These are phyloP conservation scores for Hemibagrus wyckioides DNA, from an alignment of 2,113 vertebrate genomes.

Conservation along the genomic window DNA sequence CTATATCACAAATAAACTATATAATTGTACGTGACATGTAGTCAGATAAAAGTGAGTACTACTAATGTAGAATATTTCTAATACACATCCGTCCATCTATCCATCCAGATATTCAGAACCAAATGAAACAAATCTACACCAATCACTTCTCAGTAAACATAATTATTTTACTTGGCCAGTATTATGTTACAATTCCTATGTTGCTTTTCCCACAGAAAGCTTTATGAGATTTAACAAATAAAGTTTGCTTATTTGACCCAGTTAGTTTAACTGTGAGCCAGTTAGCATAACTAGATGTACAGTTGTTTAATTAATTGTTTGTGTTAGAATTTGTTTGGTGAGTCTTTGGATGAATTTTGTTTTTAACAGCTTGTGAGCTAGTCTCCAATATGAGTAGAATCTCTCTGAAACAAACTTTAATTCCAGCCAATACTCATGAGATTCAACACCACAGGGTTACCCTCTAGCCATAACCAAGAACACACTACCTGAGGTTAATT, in stretches of 20 bases:
- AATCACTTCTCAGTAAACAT: neutral
- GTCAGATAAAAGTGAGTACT: neutral
- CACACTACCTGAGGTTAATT: conserved; percentile 10
- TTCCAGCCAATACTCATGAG: neutral
- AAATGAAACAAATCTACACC: neutral
- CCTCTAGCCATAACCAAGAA: neutral
- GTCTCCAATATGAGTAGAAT: neutral
- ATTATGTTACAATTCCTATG: neutral
- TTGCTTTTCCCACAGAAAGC: neutral
- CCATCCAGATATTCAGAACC: neutral
- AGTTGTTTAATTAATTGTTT: neutral
- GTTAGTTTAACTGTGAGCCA: neutral
- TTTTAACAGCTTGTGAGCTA: neutral
- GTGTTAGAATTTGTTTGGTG: neutral
- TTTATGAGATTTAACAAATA: no score
- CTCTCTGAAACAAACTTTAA: neutral
- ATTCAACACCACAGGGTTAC: conserved; percentile 1
- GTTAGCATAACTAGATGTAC: neutral
- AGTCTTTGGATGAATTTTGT: neutral
- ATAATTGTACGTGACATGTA: no score
- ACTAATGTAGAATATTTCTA: no score
- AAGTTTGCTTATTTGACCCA: neutral
- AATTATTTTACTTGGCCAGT: neutral
- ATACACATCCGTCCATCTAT: no score
- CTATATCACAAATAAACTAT: neutral